Evolutionary conservation across 1,140 invertebrate genomes (phyloP).

Genomic region (Drosophila leontia): DNA sequence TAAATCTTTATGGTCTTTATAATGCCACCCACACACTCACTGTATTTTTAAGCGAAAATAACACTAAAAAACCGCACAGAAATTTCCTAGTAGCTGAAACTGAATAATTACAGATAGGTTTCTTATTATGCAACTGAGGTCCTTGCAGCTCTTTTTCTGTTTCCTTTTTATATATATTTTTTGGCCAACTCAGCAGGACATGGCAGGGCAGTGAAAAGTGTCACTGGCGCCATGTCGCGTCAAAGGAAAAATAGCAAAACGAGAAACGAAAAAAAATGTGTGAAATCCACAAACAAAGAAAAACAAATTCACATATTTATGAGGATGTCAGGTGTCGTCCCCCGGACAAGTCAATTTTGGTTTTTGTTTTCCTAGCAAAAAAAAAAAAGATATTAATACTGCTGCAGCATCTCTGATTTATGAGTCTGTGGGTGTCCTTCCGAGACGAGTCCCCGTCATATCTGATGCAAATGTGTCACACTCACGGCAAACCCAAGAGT

Average conservation of each 20-base stretch:
- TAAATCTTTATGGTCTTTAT: constrained; percentile 6
- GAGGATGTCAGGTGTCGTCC: constrained; percentile 54
- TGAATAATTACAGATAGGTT: constrained; percentile 34
- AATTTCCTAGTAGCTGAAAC: constrained; percentile 46
- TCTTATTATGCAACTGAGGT: constrained; percentile 21
- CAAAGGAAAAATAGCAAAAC: constrained; percentile 39
- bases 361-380: constrained; percentile 27
- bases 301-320: constrained; percentile 69
- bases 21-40: constrained; percentile 1
- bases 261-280: constrained; percentile 60
- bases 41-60: constrained; percentile 4
- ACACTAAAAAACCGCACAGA: constrained; percentile 15
- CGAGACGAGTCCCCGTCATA: constrained; percentile 58
- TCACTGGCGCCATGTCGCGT: constrained; percentile 64
- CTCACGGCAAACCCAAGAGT: constrained; percentile 55
- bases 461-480: constrained; percentile 82
- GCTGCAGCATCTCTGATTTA: constrained; percentile 56
- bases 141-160: constrained; percentile 6
- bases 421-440: constrained; percentile 69
- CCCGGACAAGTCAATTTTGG: constrained; percentile 67
- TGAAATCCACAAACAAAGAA: constrained; percentile 52
- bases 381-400: constrained; percentile 1
- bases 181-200: constrained; percentile 72
- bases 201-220: constrained; percentile 14
- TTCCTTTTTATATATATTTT: constrained; percentile 8